Conservation (phyloP, 1,140 invertebrate genomes). For the Chlorops oryzae region DNA sequence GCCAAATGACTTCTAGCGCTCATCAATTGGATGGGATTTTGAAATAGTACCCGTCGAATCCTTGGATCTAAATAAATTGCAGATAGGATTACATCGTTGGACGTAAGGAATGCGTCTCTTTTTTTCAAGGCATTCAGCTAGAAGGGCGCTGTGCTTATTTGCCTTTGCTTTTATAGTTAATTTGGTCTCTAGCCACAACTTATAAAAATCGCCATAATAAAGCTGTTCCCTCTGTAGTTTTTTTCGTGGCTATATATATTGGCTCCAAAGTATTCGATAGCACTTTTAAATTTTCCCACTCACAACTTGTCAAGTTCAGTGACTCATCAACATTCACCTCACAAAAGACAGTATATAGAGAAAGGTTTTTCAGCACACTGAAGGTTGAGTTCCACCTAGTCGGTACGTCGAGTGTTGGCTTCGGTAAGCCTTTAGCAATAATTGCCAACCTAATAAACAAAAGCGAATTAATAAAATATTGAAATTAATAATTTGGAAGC, state of each 20-base stretch:
- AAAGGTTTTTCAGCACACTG: neutral
- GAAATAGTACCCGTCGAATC: no score
- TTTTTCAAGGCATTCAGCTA: no score
- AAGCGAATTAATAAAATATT: neutral
- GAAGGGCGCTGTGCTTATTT: slow-evolving; percentile 1
- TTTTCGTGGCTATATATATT: slow-evolving; percentile 4
- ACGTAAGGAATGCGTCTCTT: no score
- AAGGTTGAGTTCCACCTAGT: neutral
- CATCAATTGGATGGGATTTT: no score
- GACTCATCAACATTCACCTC: neutral
- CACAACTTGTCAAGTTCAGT: neutral
- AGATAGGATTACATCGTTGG: no score
- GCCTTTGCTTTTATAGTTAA: slow-evolving; percentile 7
- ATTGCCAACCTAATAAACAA: no score
- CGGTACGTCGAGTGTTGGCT: neutral
- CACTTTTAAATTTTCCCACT: slow-evolving; percentile 4
- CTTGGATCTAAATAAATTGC: no score
- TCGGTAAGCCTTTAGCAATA: no score
- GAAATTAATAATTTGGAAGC: neutral
- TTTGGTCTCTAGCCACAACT: slow-evolving; percentile 8
- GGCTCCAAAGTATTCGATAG: slow-evolving; percentile 7
- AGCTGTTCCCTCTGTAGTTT: slow-evolving; percentile 11
- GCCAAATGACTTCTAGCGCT: no score
- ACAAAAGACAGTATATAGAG: slow-evolving; percentile 3
- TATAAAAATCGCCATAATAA: slow-evolving; percentile 10